A percentile compares a stretch with the other conserved stretches of the same genome.
These are phyloP conservation scores for Chymomyza costata DNA, from an alignment of 1,140 invertebrate species.

Conservation along the genomic window DNA sequence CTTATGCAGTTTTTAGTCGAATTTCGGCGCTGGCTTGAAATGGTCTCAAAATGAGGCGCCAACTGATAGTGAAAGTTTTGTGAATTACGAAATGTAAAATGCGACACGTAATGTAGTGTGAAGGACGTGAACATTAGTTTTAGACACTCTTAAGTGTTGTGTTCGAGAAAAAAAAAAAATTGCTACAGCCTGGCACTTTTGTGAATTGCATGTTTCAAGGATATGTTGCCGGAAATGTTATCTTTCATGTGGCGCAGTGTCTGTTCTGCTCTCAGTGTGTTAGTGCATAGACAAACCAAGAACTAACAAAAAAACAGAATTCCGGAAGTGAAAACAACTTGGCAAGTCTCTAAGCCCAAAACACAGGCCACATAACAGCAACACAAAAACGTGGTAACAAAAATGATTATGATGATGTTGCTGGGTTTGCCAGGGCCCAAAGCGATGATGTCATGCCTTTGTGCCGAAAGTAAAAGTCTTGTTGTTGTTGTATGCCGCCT, in stretches of 20 bases:
- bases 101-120: neutral
- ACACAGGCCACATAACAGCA: constrained; percentile 19
- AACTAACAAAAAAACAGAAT: constrained; percentile 12
- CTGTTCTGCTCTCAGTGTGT: constrained; percentile 14
- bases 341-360: too few relatives aligned
- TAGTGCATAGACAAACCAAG: constrained; percentile 26
- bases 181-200: constrained; percentile 10
- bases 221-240: constrained; percentile 50
- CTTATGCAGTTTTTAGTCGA: constrained; percentile 41
- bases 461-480: constrained; percentile 57
- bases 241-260: constrained; percentile 14
- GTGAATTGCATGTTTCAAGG: constrained; percentile 24
- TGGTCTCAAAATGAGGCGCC: constrained; percentile 34
- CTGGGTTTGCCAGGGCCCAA: constrained; percentile 11
- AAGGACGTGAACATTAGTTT: constrained; percentile 2
- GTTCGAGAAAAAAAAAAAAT: constrained; percentile 5
- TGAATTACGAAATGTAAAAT: constrained; percentile 17
- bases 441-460: constrained; percentile 58
- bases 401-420: constrained; percentile 41
- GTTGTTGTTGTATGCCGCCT: constrained; percentile 20
- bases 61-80: constrained; percentile 18
- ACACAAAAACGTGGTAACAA: constrained; percentile 12
- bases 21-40: constrained; percentile 41
- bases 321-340: constrained; percentile 10
- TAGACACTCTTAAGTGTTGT: neutral